Base-by-base conservation (phyloP, 2,113 vertebrate species). In the Craseonycteris thonglongyai region DNA sequence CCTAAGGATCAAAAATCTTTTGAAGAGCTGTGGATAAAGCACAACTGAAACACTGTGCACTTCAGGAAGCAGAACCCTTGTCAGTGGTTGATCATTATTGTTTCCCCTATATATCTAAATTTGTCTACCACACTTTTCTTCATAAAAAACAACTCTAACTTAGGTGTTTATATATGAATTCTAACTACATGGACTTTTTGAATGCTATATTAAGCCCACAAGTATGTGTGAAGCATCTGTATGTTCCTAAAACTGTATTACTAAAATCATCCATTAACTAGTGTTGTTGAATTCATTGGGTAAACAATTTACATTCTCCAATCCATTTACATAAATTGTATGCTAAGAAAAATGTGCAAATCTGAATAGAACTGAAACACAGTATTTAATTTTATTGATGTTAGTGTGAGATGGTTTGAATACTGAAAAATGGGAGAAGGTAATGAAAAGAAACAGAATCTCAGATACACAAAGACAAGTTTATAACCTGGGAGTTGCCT, bases 1-100 rank as follows among this genome's bases (percentile, higher is more conserved):
- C 98, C 97, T 96, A 85, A 91, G 71, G 96, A 98, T 98, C 96
- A 98, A 98, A 98, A 26, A 45, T 19, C 92, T 91, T 98, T 98
- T 98, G 98, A 98, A 98, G 94, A 95, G 59, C 24, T 28, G 30
- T 58, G 93, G 93, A 84, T 91, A 98, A 97, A 97, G 88, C 91
- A 89, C 83, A 97, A 81, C 58, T 76, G 90, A 95, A 82, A 81
- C 79, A 95, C 91, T 79, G 40, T 72, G 79, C 54, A 63, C 18
- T 98, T 95, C 58, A 75, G 45, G 88, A 96, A 95, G 56, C 1
- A 28, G 90, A 97, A 90, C 76, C 94, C 9, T 96, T 95, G 59
- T 95, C 88, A 79, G 93, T 82, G 87, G 38, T 90, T 94, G 79
- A 88, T 24, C 33, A 19, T 42, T 49, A 74, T 71, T 76, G 21